Evolutionary conservation across 2,113 vertebrate genomes (phyloP), one percentile per base, ranked within the genome.

Genomic region (Otus sunia): DNA sequence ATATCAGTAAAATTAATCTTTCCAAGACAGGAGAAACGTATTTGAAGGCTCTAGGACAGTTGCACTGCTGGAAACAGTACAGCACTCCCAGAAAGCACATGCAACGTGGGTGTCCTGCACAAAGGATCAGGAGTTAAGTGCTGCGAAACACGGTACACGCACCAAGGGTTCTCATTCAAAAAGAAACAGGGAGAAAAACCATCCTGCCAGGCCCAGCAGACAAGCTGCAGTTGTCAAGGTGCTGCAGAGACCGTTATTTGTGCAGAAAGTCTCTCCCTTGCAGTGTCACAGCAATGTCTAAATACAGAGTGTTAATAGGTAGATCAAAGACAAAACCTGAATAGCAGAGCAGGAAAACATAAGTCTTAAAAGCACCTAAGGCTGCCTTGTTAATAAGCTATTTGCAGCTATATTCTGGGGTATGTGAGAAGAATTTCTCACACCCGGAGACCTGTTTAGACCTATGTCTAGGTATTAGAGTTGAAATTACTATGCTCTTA

Each of bases 341-440:
- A 47, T 5, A 80, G 49, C 26, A 84, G 73, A 94, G 53, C 29
- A 91, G 66, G 58, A 91, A 92, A 88, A 75, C 19, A 2, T 34
- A 62, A 47, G 43, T 60, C 62, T 94, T 79, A 82, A 88, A 96
- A 92, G 79, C 67, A 88, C 67, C 79, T 60, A 75, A 91, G 73
- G 53, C 83, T 81, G 74, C 86, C 86, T 79, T 85, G 63, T 94
- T 96, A 97, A 52, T 85, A 66, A 95, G 58, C 92, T 96, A 95
- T 91, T 94, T 92, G 63, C 66, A 82, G 32, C 45, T 94, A 82
- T 41, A 14, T 72, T 95, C 56, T 75, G 74, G 78, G 39, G 7
- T 78, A 91, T 81, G 73, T 82, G 66, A 87, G 53, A 92, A 95
- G 87, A 93, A 92, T 50, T 95, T 88, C 50, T 93, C 81, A 96